Evolutionary conservation across 2,888 invertebrate genomes (phyloP), one percentile per base, ranked within the genome.

Genomic region (Drosophila histrio): DNA sequence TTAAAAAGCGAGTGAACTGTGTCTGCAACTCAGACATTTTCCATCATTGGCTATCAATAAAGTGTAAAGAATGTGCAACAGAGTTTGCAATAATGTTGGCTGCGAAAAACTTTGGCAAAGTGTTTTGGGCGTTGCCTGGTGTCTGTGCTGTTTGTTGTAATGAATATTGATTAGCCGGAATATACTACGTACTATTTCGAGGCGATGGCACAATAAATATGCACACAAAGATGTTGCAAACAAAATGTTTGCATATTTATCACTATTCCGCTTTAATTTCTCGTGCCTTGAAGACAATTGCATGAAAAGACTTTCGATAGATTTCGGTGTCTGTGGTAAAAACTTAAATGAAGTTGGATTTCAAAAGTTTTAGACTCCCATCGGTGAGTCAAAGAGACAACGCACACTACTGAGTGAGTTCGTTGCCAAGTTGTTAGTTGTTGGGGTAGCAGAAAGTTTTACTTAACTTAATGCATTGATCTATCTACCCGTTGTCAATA

Each of bases 281-380:
- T 24, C 47, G n/a, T 22, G 39, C 24, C 19, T 39, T 11, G 32
- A 19, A 49, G 19, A 38, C 19, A 63, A 63, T 62, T 30, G 8
- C 5, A n/a, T 19, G 21, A 19, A 41, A 26, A 36, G 6, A 22
- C 36, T 24, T 41, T 39, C 21, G 38, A 24, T 6, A 21, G 11
- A 13, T 8, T 19, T 15, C n/a, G 22, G 36, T 61, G 24, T 38
- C 43, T 32, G 41, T 34, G 47, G 49, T 32, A 52, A 44, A 63
- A 81, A 82, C 87, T 87, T 70, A 80, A 84, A 75, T 80, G 72
- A 80, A 84, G 72, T 87, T 87, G 72, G 87, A 75, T 84, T 82
- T 78, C 58, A 61, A 79, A 82, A 87, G 67, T 84, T 86, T 64
- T 34, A 21, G 22, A 41, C 63, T 83, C 62, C 68, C 61, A 58